Evolutionary conservation across 2,888 invertebrate genomes (phyloP).

Genomic region (Deilephila elpenor): DNA sequence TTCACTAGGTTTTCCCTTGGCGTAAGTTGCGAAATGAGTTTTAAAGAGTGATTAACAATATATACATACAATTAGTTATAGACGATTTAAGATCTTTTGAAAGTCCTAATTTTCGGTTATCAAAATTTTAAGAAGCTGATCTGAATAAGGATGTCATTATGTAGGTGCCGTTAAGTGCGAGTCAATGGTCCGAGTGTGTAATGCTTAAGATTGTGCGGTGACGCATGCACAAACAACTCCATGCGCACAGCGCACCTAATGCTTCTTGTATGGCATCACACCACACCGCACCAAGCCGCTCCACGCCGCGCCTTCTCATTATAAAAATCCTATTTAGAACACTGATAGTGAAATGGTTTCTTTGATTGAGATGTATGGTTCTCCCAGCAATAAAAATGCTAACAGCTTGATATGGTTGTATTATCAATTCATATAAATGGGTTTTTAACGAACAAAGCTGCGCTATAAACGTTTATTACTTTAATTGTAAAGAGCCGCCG

Average conservation of each 20-base stretch:
- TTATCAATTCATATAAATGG: constrained; percentile 33
- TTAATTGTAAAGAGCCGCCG: background rate
- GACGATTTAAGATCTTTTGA: background rate
- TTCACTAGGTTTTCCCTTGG: too few species aligned
- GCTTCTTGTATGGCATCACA: background rate
- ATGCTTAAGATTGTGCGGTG: constrained; percentile 28
- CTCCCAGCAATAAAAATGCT: constrained; percentile 45
- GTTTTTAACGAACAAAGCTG: background rate
- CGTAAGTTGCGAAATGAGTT: too few species aligned
- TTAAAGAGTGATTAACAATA: background rate
- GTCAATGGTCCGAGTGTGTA: constrained; percentile 47
- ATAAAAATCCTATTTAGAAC: constrained; percentile 42
- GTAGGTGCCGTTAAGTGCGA: constrained; percentile 54
- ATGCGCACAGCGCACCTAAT: constrained; percentile 1
- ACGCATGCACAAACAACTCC: constrained; percentile 23
- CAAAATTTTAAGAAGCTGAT: constrained; percentile 40
- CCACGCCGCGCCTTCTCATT: background rate
- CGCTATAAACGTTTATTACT: constrained; percentile 11
- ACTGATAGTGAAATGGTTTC: constrained; percentile 43
- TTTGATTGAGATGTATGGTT: constrained; percentile 48
- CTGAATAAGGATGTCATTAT: constrained; percentile 49
- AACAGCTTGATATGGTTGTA: constrained; percentile 45
- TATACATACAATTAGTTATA: background rate
- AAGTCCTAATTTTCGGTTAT: background rate
- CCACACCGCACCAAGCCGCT: background rate